phyloP scores from a whole-genome alignment of 2,888 invertebrate genomes.

The Timema podura region DNA sequence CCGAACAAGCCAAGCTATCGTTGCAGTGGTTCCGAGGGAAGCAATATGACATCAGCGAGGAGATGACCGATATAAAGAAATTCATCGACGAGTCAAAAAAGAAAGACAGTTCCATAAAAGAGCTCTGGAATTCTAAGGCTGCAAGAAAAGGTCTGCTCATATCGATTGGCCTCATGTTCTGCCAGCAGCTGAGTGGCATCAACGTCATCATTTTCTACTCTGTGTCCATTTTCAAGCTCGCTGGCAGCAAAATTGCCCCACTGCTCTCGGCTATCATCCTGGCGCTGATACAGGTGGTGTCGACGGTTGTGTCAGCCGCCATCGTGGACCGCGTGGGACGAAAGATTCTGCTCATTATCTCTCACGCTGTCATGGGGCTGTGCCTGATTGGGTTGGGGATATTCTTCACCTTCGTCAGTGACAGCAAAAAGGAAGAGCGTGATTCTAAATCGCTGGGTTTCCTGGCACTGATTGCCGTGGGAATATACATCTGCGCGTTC shows the following conservation, averaged over 20 bases:
- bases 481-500: conserved; percentile 81
- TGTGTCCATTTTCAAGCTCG: conserved; percentile 74
- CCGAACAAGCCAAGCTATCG: conserved; percentile 68
- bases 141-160: conserved; percentile 76
- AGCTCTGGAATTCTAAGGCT: conserved; percentile 58
- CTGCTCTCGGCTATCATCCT: conserved; percentile 79
- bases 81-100: conserved; percentile 67
- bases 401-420: conserved; percentile 68
- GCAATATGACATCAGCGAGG: conserved; percentile 69
- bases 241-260: conserved; percentile 73
- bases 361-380: conserved; percentile 70
- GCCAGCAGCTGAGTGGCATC: conserved; percentile 92
- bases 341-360: conserved; percentile 80
- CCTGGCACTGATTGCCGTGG: conserved; percentile 75
- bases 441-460: conserved; percentile 54
- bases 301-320: conserved; percentile 80
- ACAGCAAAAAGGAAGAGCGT: conserved; percentile 49
- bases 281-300: conserved; percentile 81
- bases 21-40: conserved; percentile 80
- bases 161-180: conserved; percentile 84
- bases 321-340: conserved; percentile 88
- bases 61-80: conserved; percentile 68
- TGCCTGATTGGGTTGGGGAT: conserved; percentile 67
- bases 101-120: conserved; percentile 53
- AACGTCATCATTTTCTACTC: conserved; percentile 96